These are phyloP conservation scores for Lobophora halterata DNA, from an alignment of 2,888 invertebrate genomes.

Conservation along the genomic window DNA sequence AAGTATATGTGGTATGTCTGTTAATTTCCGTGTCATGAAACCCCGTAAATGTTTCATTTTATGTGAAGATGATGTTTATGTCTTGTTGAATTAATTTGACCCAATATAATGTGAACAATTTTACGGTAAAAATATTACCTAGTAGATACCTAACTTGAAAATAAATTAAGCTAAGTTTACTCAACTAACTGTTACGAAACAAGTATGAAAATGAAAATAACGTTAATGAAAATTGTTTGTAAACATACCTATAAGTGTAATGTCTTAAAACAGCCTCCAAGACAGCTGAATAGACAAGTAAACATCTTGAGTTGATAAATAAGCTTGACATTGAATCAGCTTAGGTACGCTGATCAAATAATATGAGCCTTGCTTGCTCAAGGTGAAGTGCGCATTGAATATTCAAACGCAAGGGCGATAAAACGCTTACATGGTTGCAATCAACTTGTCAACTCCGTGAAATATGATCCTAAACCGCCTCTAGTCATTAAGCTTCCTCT, in stretches of 20 bases:
- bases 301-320: not conserved
- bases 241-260: too few species aligned
- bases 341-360: conserved; percentile 7
- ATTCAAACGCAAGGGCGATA: conserved; percentile 55
- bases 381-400: conserved; percentile 64
- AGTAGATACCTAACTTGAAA: too few species aligned
- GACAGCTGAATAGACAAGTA: not conserved
- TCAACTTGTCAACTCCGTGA: conserved; percentile 69
- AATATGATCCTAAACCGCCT: conserved; percentile 45
- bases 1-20: conserved; percentile 26
- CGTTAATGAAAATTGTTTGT: too few species aligned
- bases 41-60: too few species aligned
- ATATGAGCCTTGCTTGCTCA: conserved; percentile 34
- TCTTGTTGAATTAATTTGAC: too few species aligned
- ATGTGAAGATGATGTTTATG: too few species aligned
- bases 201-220: too few species aligned
- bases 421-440: conserved; percentile 55
- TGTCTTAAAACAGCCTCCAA: conserved; percentile 8
- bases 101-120: too few species aligned
- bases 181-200: too few species aligned
- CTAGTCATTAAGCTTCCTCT: conserved; percentile 44
- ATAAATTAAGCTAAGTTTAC: too few species aligned
- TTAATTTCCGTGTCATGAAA: too few species aligned
- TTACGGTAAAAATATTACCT: too few species aligned
- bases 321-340: conserved; percentile 5